Evolutionary conservation across 2,113 vertebrate species (phyloP), one percentile per base, ranked within the genome.

Genomic region (Falcunculus frontatus): DNA sequence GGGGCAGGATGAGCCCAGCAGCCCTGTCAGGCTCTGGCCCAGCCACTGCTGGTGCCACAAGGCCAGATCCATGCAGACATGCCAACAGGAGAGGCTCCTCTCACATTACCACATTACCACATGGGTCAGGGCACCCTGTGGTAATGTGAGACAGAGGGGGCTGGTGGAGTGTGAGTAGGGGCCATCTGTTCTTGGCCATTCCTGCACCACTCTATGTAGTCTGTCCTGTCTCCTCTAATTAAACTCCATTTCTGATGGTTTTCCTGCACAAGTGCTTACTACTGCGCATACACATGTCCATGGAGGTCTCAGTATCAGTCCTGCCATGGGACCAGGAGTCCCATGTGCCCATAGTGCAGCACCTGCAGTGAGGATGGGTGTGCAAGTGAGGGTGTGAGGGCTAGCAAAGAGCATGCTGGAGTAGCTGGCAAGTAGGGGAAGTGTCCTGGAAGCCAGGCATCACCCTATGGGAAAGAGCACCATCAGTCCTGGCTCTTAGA

Each of bases 321-420:
- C 37, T 75, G 41, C 33, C 4, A 0, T 2, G 14, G 32, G 12
- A 55, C 9, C 32, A 26, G n/a, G 10, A 23, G 30, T 57, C 37
- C n/a, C 53, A 50, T 0, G 0, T 9, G 56, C 33, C 33, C n/a
- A 10, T 8, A 57, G 18, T 11, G 33, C 19, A 44, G 55, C 29
- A n/a, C 14, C 21, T 55, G 35, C 29, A 50, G 35, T 7, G 3
- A 70, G 29, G 17, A 6, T 4, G 16, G 27, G 21, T 44, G 18
- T 9, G 35, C 21, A 68, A 84, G 18, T 1, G 11, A 26, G n/a
- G 2, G 1, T 7, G 10, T 5, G 6, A 79, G 26, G 4, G 4
- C 50, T 29, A 52, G 30, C 2, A 26, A 70, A 57, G 20, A 39
- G 32, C n/a, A 41, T 2, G 8, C 25, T 46, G 42, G 29, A 87